phyloP scores from a whole-genome alignment of 1,140 invertebrate genomes.

The Trinorchestia longiramus region DNA sequence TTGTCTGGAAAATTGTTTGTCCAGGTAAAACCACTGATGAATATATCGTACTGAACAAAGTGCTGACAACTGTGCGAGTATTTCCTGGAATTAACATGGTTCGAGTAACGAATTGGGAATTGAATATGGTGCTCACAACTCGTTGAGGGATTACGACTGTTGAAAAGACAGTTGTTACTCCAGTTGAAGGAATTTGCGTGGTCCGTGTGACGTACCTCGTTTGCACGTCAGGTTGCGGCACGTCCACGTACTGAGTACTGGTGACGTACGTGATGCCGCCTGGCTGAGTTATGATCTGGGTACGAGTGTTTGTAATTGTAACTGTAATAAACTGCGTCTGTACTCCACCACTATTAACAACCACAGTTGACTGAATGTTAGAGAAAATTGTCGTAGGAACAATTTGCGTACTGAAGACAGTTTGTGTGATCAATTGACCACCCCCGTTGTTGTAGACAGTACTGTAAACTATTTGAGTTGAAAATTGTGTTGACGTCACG shows the following conservation, averaged over 20 bases:
- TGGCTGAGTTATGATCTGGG: background rate
- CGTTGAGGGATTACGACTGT: conserved; percentile 17
- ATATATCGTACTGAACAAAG: conserved; percentile 34
- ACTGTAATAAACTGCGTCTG: conserved; percentile 5
- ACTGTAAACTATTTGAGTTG: background rate
- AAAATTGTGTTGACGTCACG: background rate
- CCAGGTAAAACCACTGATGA: background rate
- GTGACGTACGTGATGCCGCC: background rate
- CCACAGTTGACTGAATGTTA: conserved; percentile 8
- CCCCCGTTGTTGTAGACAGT: conserved; percentile 11
- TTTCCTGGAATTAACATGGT: background rate
- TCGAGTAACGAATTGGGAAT: conserved; percentile 34
- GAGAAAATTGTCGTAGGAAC: background rate
- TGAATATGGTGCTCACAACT: conserved; percentile 30
- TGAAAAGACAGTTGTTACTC: conserved; percentile 27
- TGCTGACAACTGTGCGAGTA: conserved; percentile 38
- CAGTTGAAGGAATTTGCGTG: background rate
- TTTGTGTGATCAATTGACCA: conserved; percentile 14
- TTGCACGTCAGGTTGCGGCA: background rate
- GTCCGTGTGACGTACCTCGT: conserved; percentile 1
- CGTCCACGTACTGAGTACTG: conserved; percentile 8
- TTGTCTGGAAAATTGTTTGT: conserved; percentile 36
- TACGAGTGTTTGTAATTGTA: conserved; percentile 22
- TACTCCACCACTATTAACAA: conserved; percentile 8
- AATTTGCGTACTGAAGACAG: conserved; percentile 35